Evolutionary conservation across 1,140 invertebrate genomes (phyloP).

Genomic region (Drosophila rhopaloa): DNA sequence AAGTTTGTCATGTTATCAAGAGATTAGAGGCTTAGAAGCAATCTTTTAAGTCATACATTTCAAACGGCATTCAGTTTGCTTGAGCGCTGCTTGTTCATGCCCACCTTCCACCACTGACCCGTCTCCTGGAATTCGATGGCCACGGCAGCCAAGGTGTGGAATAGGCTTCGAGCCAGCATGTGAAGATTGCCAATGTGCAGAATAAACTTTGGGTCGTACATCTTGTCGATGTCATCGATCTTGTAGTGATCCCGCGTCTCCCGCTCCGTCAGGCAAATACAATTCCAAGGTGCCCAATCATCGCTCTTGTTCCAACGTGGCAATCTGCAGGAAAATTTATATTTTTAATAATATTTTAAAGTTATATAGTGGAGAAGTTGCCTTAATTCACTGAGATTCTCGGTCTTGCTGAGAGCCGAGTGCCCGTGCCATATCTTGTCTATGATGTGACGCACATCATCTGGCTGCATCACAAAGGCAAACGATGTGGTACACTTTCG

Average conservation of each 20-base stretch:
- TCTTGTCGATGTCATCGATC: slow-evolving; percentile 83
- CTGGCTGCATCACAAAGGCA: slow-evolving; percentile 86
- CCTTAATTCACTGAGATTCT: slow-evolving; percentile 86
- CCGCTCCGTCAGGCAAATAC: slow-evolving; percentile 87
- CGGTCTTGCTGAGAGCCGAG: slow-evolving; percentile 87
- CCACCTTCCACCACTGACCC: slow-evolving; percentile 79
- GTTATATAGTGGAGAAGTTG: slow-evolving; percentile 9
- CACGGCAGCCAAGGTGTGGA: slow-evolving; percentile 74
- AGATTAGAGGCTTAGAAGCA: not conserved
- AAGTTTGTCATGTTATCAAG: not conserved
- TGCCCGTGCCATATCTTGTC: slow-evolving; percentile 88
- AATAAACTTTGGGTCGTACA: slow-evolving; percentile 85
- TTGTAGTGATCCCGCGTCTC: slow-evolving; percentile 86
- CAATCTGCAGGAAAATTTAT: slow-evolving; percentile 61
- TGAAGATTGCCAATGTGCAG: slow-evolving; percentile 74
- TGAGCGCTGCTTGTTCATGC: slow-evolving; percentile 78
- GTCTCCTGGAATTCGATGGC: slow-evolving; percentile 78
- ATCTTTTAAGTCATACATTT: not conserved
- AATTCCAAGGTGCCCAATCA: slow-evolving; percentile 89
- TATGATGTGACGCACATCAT: slow-evolving; percentile 87
- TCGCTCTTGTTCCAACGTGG: slow-evolving; percentile 86
- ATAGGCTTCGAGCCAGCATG: slow-evolving; percentile 72
- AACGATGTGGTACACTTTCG: slow-evolving; percentile 85
- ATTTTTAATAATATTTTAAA: not conserved
- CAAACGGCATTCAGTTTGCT: slow-evolving; percentile 56